Base-by-base conservation (phyloP, 1,140 invertebrate species). In the Anadara kagoshimensis region DNA sequence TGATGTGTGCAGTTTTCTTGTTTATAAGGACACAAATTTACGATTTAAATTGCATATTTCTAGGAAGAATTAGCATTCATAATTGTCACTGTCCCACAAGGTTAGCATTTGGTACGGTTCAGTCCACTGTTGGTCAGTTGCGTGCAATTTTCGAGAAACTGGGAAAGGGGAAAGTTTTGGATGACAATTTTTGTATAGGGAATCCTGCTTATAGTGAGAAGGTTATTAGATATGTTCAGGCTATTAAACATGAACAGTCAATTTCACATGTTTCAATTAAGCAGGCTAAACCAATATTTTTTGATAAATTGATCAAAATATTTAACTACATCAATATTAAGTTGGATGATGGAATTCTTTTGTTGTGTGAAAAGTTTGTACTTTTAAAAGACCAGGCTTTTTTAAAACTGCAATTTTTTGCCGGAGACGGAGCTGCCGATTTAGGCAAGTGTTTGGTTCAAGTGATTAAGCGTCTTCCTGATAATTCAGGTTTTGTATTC, bases 321-420 rank as follows among this genome's bases (percentile, higher is more conserved):
- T 18, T 47, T 47, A 2, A 7, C 18, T 74, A 24, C 29, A 74
- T 74, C 29, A 14, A 53, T 7, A 62, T 29, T 12, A 26, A 68
- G 47, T 47, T 68, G 26, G 18, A 22, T 2, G 53, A 18, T 11
- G 44, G 2, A 14, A 29, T n/a, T 41, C n/a, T 41, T 18, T 18
- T 43, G 16, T 14, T 18, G 20, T 18, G 5, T 14, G 58, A 69
- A 22, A 65, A 53, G 16, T 75, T 57, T 54, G 56, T 69, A 10
- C 57, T 75, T n/a, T n/a, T 45, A 2, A 51, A 66, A 36, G 67
- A 75, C 26, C 67, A 65, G 22, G 67, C 73, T 12, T 61, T 62
- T 16, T 59, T 70, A n/a, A 75, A 75, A 51, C 62, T 70, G 16
- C 73, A 69, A 51, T 75, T 65, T 54, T 65, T 65, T 75, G 73